These are phyloP conservation scores for Hiodon alosoides DNA, from an alignment of 2,113 vertebrate genomes.

Conservation along the genomic window DNA sequence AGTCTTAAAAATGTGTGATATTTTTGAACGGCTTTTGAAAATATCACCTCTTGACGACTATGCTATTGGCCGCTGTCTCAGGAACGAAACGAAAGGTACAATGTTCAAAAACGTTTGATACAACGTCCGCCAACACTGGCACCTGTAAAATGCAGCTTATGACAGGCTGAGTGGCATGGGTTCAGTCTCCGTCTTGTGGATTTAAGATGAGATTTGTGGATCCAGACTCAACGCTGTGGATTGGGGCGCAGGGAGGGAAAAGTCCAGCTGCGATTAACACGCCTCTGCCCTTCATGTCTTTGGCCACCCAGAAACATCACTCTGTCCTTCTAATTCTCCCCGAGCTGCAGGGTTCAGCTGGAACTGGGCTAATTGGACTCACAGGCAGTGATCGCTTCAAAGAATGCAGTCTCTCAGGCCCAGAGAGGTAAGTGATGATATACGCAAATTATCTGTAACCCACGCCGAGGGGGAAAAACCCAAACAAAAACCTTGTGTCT, in stretches of 20 bases:
- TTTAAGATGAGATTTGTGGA: not conserved
- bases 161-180: not conserved
- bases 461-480: not conserved
- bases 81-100: no score
- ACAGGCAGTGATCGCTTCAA: not conserved
- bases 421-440: slow-evolving; percentile 5
- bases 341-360: not conserved
- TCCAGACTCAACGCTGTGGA: not conserved
- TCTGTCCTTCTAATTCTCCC: not conserved
- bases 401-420: not conserved
- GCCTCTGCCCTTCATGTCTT: not conserved
- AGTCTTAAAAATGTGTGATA: no score
- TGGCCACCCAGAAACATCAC: slow-evolving; percentile 8
- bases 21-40: no score
- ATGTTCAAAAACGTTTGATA: not conserved
- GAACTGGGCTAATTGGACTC: not conserved
- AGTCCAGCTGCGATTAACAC: not conserved
- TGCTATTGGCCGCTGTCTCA: no score
- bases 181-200: not conserved
- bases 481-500: not conserved
- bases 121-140: not conserved
- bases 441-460: slow-evolving; percentile 5
- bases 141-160: not conserved
- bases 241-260: not conserved
- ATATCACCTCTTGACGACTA: no score